phyloP scores from a whole-genome alignment of 2,113 vertebrate species.

The Mus spicilegus region DNA sequence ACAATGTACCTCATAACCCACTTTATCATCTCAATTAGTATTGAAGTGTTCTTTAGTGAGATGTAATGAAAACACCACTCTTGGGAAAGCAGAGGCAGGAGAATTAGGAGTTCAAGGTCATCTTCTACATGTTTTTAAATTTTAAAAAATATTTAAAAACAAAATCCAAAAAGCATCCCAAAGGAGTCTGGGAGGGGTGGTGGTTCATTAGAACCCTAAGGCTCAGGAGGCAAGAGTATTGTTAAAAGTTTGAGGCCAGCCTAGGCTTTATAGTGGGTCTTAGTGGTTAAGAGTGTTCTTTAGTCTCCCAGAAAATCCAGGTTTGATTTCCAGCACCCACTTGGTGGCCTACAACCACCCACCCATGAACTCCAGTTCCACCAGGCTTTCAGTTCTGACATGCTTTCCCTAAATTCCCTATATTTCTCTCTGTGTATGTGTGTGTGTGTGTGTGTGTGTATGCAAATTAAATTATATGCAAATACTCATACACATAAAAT shows the following conservation, averaged over 20 bases:
- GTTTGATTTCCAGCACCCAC: neutral
- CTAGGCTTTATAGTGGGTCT: neutral
- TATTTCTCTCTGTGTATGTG: too few relatives aligned
- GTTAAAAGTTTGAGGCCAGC: neutral
- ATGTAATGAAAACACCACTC: neutral
- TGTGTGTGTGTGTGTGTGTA: too few relatives aligned
- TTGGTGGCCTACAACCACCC: neutral
- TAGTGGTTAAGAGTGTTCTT: neutral
- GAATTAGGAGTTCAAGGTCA: neutral
- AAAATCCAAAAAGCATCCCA: neutral
- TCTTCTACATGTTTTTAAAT: neutral
- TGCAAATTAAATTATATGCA: too few relatives aligned
- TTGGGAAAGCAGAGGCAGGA: neutral
- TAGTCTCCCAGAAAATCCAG: neutral
- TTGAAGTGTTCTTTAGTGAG: neutral
- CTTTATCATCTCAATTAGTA: neutral
- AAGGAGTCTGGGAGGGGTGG: neutral
- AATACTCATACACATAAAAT: too few relatives aligned
- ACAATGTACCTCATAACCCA: neutral
- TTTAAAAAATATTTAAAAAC: neutral
- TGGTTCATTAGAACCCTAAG: neutral
- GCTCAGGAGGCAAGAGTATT: neutral
- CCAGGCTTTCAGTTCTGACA: neutral
- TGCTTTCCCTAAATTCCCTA: neutral
- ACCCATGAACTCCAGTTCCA: neutral